phyloP scores from a whole-genome alignment of 1,140 invertebrate species.

The Lepidotrigona ventralis region DNA sequence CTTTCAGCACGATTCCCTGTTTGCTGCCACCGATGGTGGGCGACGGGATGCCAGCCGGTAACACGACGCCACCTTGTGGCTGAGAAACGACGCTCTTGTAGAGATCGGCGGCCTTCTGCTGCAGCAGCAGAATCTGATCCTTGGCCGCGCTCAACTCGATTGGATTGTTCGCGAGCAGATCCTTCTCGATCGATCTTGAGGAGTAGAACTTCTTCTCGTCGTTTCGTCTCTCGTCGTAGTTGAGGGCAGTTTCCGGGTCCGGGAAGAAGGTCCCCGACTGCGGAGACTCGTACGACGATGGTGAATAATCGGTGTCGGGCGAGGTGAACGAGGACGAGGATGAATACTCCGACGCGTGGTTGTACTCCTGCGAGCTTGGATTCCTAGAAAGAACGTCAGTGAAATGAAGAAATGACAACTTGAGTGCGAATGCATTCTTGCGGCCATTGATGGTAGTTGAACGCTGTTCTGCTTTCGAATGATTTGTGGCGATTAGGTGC shows the following conservation, averaged over 20 bases:
- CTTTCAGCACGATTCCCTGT: conserved; percentile 67
- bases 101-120: conserved; percentile 3
- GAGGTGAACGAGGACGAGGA: conserved; percentile 21
- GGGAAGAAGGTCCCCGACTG: conserved; percentile 33
- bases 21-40: conserved; percentile 58
- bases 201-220: conserved; percentile 43
- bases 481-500: not conserved
- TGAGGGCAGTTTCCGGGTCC: conserved; percentile 23
- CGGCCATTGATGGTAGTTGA: not conserved
- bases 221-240: conserved; percentile 24
- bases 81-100: not conserved
- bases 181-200: conserved; percentile 52
- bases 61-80: conserved; percentile 24
- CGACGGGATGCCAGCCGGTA: conserved; percentile 52
- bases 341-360: not conserved
- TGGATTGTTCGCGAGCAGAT: conserved; percentile 14
- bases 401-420: not conserved
- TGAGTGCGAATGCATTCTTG: too few relatives aligned
- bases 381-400: conserved; percentile 9
- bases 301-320: not conserved
- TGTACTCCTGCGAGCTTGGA: conserved; percentile 3
- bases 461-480: conserved; percentile 1
- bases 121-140: not conserved
- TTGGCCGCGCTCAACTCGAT: conserved; percentile 11
- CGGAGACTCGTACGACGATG: conserved; percentile 3